These are phyloP conservation scores for Choristoneura fumiferana DNA, from an alignment of 1,140 invertebrate genomes.

Conservation along the genomic window DNA sequence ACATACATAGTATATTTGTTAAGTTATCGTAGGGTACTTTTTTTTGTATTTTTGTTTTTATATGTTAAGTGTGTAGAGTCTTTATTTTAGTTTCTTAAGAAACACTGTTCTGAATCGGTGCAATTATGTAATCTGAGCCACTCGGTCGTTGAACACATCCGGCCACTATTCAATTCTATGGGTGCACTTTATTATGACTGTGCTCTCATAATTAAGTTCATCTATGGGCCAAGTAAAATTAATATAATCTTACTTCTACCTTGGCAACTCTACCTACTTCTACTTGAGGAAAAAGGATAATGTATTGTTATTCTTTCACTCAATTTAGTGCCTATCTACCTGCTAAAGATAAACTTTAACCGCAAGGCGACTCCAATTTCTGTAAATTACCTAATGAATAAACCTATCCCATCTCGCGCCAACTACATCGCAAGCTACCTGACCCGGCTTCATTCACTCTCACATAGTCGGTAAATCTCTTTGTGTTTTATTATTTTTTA, in stretches of 20 bases:
- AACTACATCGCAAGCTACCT: slow-evolving; percentile 40
- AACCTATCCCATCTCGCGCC: slow-evolving; percentile 6
- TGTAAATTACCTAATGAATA: slow-evolving; percentile 17
- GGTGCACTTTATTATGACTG: not conserved
- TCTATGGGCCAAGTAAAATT: not conserved
- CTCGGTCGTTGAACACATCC: slow-evolving; percentile 47
- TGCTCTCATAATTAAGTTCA: not conserved
- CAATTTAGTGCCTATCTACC: not conserved
- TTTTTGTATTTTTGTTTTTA: too few species aligned
- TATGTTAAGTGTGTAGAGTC: too few species aligned
- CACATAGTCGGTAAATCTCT: slow-evolving; percentile 58
- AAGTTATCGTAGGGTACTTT: too few species aligned
- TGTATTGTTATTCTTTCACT: too few species aligned
- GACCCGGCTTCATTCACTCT: slow-evolving; percentile 55
- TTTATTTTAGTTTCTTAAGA: too few species aligned
- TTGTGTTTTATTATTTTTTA: slow-evolving; percentile 70
- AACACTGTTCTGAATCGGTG: slow-evolving; percentile 10
- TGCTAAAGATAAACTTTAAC: not conserved
- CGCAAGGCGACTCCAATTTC: not conserved
- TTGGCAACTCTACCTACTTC: too few species aligned
- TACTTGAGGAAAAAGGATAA: too few species aligned
- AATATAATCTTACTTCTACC: too few species aligned
- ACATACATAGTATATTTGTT: too few species aligned
- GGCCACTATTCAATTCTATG: slow-evolving; percentile 39
- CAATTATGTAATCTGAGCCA: slow-evolving; percentile 49